Evolutionary conservation across 2,888 invertebrate species (phyloP), one percentile per base, ranked within the genome.

Genomic region (Anaspis maculata): DNA sequence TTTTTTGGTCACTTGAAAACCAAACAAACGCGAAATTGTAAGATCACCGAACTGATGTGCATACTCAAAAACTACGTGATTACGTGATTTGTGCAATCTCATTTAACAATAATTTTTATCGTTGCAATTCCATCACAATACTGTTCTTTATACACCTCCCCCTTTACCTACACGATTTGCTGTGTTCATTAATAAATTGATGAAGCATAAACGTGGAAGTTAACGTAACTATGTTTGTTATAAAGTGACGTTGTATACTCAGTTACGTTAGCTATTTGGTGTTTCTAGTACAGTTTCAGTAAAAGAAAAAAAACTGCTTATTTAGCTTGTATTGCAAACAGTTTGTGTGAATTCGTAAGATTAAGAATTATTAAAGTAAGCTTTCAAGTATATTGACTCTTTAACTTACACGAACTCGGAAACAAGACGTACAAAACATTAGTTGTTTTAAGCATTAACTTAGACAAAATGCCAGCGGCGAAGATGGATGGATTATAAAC

Each of bases 261-360:
- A 33, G 27, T 44, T 42, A 37, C 32, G 41, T 39, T 40, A 44
- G 41, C 42, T 40, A 34, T 41, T 41, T 41, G 41, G 32, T 41
- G 39, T 41, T 42, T 41, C 30, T 16, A n/a, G n/a, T n/a, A n/a
- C 33, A 30, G 32, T 25, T 37, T 38, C 27, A 38, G 34, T 35
- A 41, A 35, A 24, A 35, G 19, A n/a, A n/a, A n/a, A n/a, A n/a
- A n/a, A n/a, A 27, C 22, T 22, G 42, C 46, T 46, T 49, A 46
- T 43, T 39, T 49, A 47, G 47, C 46, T 48, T 44, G 39, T 45
- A 42, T 37, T 39, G 41, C 39, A n/a, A n/a, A n/a, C n/a, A 42
- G 32, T 45, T 42, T 41, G 46, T 46, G 46, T 40, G 37, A 35
- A 39, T 34, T 45, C 40, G 33, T 44, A 38, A 42, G 35, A 36